Conservation (phyloP, 2,113 vertebrate species). For the Plecturocebus donacophilus region DNA sequence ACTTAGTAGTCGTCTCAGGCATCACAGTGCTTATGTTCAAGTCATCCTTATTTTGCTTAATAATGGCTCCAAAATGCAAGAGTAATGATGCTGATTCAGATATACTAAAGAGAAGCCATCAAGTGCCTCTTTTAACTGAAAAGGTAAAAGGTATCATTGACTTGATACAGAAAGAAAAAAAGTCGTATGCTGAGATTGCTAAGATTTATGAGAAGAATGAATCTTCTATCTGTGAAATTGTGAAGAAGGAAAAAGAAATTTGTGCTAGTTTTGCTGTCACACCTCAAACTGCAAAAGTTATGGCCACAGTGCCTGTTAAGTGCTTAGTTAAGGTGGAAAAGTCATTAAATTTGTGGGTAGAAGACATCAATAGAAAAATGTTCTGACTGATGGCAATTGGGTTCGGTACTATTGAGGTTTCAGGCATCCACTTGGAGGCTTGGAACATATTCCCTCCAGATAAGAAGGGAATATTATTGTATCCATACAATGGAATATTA, state of each 20-base stretch:
- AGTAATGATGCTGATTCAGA: background rate
- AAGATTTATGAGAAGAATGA: background rate
- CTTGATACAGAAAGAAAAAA: background rate
- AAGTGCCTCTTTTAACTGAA: background rate
- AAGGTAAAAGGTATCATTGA: background rate
- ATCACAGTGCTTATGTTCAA: background rate
- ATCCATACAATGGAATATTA: background rate
- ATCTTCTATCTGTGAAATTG: background rate
- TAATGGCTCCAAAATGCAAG: background rate
- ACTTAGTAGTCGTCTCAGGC: background rate
- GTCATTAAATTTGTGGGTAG: background rate
- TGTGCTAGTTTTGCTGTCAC: background rate
- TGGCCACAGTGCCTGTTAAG: background rate
- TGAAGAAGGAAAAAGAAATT: background rate
- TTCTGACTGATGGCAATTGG: background rate
- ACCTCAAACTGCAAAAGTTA: background rate
- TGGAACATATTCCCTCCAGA: background rate
- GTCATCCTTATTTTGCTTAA: background rate
- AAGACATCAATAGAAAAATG: background rate
- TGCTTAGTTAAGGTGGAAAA: background rate
- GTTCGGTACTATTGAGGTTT: background rate
- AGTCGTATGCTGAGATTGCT: background rate
- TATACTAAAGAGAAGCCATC: background rate
- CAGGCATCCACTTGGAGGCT: background rate
- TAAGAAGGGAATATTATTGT: background rate